A percentile compares a stretch with the other conserved stretches of the same genome.
Conservation (phyloP, 1,140 invertebrate species). For the Drosophila bifasciata region DNA sequence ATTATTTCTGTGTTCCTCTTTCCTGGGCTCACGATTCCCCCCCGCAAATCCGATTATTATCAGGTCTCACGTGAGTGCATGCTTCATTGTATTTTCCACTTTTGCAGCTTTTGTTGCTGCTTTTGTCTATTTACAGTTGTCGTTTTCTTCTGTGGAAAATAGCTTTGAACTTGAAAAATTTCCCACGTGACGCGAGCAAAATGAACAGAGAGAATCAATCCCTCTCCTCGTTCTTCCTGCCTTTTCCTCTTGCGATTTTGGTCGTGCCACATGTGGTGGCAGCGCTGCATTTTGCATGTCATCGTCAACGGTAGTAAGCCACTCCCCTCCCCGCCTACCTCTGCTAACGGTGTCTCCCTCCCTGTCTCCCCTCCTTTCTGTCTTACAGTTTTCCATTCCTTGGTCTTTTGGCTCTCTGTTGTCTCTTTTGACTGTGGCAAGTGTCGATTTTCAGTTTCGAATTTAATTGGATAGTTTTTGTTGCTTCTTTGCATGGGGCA, state of each 20-base stretch:
- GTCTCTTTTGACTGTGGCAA: constrained; percentile 32
- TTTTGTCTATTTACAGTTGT: constrained; percentile 65
- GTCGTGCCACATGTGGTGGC: constrained; percentile 67
- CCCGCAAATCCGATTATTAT: constrained; percentile 77
- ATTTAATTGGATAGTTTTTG: constrained; percentile 60
- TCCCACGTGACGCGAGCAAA: constrained; percentile 69
- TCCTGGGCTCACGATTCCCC: constrained; percentile 58
- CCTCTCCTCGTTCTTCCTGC: constrained; percentile 1
- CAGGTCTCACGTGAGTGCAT: constrained; percentile 76
- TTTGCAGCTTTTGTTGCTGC: constrained; percentile 15
- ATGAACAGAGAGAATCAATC: constrained; percentile 44
- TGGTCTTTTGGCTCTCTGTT: not conserved
- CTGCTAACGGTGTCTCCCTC: constrained; percentile 53
- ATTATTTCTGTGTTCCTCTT: constrained; percentile 43
- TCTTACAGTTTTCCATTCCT: constrained; percentile 34
- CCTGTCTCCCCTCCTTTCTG: constrained; percentile 7
- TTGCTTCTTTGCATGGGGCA: constrained; percentile 36
- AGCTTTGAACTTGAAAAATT: constrained; percentile 80
- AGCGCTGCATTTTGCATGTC: constrained; percentile 70
- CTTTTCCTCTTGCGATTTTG: constrained; percentile 18
- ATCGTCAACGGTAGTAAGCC: constrained; percentile 25
- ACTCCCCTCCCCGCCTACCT: constrained; percentile 10
- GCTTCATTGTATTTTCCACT: constrained; percentile 53
- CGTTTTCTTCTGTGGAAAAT: constrained; percentile 71
- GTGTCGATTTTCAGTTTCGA: constrained; percentile 42